Conservation (phyloP, 2,113 vertebrate species). For the Dicaeum eximium region DNA sequence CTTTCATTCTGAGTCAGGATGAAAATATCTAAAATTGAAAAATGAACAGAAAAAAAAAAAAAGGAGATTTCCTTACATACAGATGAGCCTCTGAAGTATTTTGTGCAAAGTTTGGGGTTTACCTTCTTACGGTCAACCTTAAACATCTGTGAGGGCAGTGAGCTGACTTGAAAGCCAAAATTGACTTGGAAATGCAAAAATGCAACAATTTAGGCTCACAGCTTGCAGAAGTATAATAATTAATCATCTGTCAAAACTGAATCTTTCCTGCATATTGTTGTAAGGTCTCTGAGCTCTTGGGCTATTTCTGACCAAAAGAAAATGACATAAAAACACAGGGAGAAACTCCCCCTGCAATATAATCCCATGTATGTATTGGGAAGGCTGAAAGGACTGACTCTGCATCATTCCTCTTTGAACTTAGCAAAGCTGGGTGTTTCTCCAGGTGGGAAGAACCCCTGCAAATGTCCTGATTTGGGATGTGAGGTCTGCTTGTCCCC, state of each 20-base stretch:
- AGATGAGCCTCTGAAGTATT: neutral
- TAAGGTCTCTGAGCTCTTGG: neutral
- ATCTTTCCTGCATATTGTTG: neutral
- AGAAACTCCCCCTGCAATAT: neutral
- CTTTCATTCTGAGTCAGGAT: neutral
- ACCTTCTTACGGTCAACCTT: neutral
- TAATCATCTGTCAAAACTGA: neutral
- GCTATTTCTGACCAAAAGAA: neutral
- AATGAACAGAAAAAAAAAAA: neutral
- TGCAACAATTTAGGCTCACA: neutral
- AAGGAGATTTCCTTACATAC: neutral
- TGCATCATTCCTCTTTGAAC: neutral
- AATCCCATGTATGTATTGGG: neutral
- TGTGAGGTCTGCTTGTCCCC: neutral
- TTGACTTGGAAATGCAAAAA: neutral
- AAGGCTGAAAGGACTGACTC: neutral
- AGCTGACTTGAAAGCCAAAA: neutral
- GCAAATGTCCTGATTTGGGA: accelerated
- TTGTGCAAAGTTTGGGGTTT: neutral
- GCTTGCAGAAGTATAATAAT: neutral
- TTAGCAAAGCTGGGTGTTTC: neutral
- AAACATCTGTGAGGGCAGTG: neutral
- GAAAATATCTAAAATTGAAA: neutral
- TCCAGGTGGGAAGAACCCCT: neutral
- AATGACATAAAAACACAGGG: no score